Base-by-base conservation (phyloP, 2,113 vertebrate genomes). In the Podarcis cretensis region DNA sequence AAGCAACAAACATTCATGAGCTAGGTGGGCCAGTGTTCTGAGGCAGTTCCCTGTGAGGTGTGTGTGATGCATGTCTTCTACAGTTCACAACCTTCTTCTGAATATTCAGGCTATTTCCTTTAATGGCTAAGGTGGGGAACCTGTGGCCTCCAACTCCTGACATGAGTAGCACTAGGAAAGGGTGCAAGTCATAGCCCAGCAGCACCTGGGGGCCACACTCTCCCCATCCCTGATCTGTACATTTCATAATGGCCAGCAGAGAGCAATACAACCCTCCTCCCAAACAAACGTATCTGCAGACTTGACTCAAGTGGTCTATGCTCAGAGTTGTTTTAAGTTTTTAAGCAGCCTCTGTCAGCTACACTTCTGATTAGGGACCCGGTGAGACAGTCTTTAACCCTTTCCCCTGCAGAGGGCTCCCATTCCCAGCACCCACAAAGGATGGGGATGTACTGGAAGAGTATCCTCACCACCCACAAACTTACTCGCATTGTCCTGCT, bases 401-500 rank as follows among this genome's bases (percentile, higher is more conserved):
- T 73, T 73, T 73, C n/a, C 71, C 71, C 12, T 32, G 14, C 6
- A 20, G 8, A 40, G 35, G 3, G 7, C 40, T 37, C 74, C 74
- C 32, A 9, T 8, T 21, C 4, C 20, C 7, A 6, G 5, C 74
- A 37, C 35, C 35, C 18, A 6, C 35, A 76, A 35, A 21, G 3
- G 48, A 48, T 48, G 48, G 9, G 48, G 48, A 48, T 48, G 48
- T 48, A 9, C 48, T 48, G 48, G 10, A 0, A 78, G 37, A 2
- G 20, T 48, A 63, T 32, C 21, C 21, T 80, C 90, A 91, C 13
- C 30, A 57, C 23, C 6, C 6, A 0, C 5, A 20, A n/a, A 95
- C 97, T 97, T 89, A 99, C 99, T 96, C 35, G 96, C 94, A 76
- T 99, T 98, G 89, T 97, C 97, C 83, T 98, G 98, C 43, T 98